Conservation (phyloP, 2,888 invertebrate genomes). For the Leptinotarsa rubiginosa region DNA sequence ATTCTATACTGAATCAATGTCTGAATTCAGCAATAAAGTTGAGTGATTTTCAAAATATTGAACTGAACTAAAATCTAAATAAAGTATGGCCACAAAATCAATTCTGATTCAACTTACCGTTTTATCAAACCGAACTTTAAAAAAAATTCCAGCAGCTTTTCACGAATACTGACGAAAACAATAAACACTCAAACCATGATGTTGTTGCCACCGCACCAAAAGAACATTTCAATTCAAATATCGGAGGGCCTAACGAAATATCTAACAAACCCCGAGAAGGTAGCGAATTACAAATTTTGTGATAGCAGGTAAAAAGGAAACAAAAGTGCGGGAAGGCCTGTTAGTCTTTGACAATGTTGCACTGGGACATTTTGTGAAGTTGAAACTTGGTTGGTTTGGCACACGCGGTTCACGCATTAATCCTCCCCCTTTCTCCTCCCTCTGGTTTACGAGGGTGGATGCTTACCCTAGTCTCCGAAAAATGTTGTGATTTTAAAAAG, state of each 20-base stretch:
- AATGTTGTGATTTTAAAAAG: conserved; percentile 59
- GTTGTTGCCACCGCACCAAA: background rate
- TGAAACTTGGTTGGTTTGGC: conserved; percentile 45
- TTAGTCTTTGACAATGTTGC: conserved; percentile 41
- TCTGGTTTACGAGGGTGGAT: conserved; percentile 33
- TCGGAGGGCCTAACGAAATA: conserved; percentile 9
- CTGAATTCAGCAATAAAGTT: too few species aligned
- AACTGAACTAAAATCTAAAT: too few species aligned
- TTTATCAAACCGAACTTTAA: background rate
- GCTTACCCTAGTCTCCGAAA: conserved; percentile 52
- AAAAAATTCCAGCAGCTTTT: background rate
- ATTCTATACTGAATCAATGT: too few species aligned
- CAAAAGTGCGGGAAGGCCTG: conserved; percentile 36
- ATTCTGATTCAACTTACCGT: background rate
- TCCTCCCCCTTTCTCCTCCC: conserved; percentile 55
- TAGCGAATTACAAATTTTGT: conserved; percentile 30
- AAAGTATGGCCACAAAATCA: too few species aligned
- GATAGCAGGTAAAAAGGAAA: conserved; percentile 45
- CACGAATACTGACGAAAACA: background rate
- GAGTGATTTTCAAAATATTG: too few species aligned
- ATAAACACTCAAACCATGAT: conserved; percentile 3
- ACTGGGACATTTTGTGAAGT: conserved; percentile 47
- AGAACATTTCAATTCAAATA: background rate
- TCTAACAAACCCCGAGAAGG: conserved; percentile 21
- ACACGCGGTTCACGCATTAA: conserved; percentile 59